A percentile compares a stretch with the other conserved stretches of the same genome.
These are phyloP conservation scores for Gnathonemus echidnorhynchus DNA, from an alignment of 2,113 vertebrate genomes.

Conservation along the genomic window DNA sequence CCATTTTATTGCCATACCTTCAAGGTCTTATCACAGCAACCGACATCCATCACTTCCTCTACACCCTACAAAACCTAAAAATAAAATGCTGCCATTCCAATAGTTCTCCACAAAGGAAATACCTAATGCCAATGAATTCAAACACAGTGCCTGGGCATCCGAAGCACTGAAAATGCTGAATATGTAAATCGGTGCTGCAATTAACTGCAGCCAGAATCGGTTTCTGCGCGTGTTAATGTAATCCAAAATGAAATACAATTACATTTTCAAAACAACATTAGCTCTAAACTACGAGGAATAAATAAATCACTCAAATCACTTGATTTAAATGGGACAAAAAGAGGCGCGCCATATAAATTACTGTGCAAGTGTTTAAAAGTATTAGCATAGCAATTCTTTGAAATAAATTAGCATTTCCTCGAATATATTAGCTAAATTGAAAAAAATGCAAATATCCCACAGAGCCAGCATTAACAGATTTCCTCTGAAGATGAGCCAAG, in stretches of 20 bases:
- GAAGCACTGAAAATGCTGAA: neutral
- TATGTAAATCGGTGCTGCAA: neutral
- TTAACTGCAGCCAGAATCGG: neutral
- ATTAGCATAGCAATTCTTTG: neutral
- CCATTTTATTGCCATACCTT: neutral
- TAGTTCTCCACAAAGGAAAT: neutral
- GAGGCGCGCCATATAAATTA: constrained; percentile 17
- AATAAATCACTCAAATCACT: constrained; percentile 20
- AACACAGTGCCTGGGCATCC: neutral
- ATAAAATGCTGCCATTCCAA: neutral
- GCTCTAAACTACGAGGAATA: constrained; percentile 4
- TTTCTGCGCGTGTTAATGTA: neutral
- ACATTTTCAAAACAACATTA: constrained; percentile 27
- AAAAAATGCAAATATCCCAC: neutral
- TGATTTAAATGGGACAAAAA: constrained; percentile 32
- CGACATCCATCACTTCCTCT: neutral
- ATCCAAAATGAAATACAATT: constrained; percentile 20
- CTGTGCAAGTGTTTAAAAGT: neutral
- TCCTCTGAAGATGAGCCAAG: neutral
- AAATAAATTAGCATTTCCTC: constrained; percentile 3
- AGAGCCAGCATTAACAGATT: neutral
- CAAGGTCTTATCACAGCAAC: neutral
- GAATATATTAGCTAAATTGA: neutral
- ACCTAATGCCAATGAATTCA: neutral
- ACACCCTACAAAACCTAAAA: neutral